Evolutionary conservation across 2,113 vertebrate species (phyloP).

Genomic region (Cisticola juncidis): DNA sequence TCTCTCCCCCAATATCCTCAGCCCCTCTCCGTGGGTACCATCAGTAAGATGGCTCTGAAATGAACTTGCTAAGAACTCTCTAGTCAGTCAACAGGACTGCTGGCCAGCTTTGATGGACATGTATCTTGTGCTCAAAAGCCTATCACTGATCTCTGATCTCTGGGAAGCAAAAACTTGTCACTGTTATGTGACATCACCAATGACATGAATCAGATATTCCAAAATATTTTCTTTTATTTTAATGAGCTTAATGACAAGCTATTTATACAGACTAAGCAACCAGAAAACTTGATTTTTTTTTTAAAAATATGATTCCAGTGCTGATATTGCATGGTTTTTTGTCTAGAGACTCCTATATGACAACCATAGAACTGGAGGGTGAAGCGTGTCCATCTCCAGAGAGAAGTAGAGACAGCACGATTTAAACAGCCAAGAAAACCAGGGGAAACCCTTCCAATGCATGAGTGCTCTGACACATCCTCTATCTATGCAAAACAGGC

Average conservation of each 20-base stretch:
- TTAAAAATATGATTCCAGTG: background rate
- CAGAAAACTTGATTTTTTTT: background rate
- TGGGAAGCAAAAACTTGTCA: background rate
- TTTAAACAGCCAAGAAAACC: background rate
- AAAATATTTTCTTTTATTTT: background rate
- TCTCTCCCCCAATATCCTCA: background rate
- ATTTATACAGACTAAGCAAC: background rate
- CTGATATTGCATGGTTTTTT: background rate
- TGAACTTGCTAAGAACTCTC: background rate
- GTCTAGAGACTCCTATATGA: background rate
- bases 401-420: background rate
- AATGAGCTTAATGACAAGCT: background rate
- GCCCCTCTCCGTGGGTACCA: no score
- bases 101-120: background rate
- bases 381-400: background rate
- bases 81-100: background rate
- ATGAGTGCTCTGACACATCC: background rate
- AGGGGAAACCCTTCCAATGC: background rate
- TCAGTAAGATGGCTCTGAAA: background rate
- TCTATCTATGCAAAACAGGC: background rate
- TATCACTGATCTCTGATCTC: background rate
- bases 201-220: rapidly evolving
- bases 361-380: rapidly evolving
- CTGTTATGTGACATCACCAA: background rate
- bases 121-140: background rate